Evolutionary conservation across 2,888 invertebrate species (phyloP).

Genomic region (Elmis aenea): DNA sequence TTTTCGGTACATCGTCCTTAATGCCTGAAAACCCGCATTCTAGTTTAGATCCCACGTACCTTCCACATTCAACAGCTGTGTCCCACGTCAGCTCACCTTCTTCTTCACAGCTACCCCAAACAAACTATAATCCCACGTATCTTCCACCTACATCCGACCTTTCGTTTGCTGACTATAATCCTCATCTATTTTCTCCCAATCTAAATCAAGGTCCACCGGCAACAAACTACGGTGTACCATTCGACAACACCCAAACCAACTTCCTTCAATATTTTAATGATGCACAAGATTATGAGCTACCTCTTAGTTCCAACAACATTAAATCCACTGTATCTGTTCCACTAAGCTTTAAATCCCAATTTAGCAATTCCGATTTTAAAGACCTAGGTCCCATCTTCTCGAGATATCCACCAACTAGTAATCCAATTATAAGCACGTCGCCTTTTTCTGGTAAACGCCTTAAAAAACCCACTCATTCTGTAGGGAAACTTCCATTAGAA

Average conservation of each 20-base stretch:
- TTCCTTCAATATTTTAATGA: too few relatives aligned
- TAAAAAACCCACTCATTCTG: not conserved
- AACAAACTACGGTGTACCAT: conserved; percentile 21
- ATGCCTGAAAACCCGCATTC: too few relatives aligned
- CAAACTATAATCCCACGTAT: conserved; percentile 5
- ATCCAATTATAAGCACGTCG: not conserved
- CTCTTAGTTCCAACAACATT: not conserved
- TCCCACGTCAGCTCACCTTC: conserved; percentile 9
- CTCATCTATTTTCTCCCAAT: not conserved
- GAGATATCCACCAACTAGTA: not conserved
- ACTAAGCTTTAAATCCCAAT: too few relatives aligned
- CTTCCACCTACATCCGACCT: conserved; percentile 2
- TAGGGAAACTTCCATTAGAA: not conserved
- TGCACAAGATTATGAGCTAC: too few relatives aligned
- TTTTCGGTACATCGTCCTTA: too few relatives aligned
- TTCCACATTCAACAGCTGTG: too few relatives aligned
- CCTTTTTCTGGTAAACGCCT: not conserved
- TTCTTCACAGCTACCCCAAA: conserved; percentile 7
- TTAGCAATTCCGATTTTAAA: conserved; percentile 1
- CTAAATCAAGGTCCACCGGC: conserved; percentile 8
- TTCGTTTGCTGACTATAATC: too few relatives aligned
- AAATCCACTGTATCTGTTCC: conserved; percentile 2
- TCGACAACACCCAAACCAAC: conserved; percentile 13
- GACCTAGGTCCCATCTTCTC: not conserved
- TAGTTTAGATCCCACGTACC: too few relatives aligned